Evolutionary conservation across 2,113 vertebrate species (phyloP).

Genomic region (Shinisaurus crocodilurus): DNA sequence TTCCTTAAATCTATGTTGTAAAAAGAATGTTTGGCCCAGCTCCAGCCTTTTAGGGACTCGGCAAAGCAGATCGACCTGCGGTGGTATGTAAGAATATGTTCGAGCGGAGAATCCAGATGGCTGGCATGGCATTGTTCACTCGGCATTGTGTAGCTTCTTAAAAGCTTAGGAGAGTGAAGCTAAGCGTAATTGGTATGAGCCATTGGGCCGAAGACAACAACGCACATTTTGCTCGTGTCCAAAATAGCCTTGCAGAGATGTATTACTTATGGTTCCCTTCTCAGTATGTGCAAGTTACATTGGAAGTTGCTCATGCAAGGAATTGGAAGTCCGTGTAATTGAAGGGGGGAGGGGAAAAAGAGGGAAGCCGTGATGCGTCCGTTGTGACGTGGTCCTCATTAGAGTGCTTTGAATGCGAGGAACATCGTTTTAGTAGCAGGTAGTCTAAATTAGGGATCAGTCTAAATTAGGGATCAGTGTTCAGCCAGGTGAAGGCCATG

Average conservation of each 20-base stretch:
- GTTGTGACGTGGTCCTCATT: background rate
- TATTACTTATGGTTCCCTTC: background rate
- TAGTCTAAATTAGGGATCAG: background rate
- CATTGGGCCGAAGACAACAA: background rate
- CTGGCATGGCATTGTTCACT: conserved; percentile 6
- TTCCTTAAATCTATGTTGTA: background rate
- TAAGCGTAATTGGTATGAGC: conserved; percentile 7
- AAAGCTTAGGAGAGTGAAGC: conserved; percentile 19
- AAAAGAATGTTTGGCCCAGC: rapidly evolving
- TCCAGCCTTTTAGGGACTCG: background rate
- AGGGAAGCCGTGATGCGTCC: background rate
- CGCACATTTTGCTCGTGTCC: background rate
- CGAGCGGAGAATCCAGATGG: background rate
- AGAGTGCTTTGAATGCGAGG: background rate
- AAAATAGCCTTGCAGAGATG: background rate
- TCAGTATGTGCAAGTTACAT: background rate
- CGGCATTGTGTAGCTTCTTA: conserved; percentile 2
- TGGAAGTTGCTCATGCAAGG: background rate
- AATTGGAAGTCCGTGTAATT: background rate
- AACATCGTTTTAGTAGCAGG: background rate
- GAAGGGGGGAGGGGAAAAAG: background rate
- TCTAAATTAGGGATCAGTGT: background rate
- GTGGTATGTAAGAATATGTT: background rate
- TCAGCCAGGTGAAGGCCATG: background rate
- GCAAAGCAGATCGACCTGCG: background rate